These are phyloP conservation scores for Plodia interpunctella DNA, from an alignment of 1,140 invertebrate genomes.

Conservation along the genomic window DNA sequence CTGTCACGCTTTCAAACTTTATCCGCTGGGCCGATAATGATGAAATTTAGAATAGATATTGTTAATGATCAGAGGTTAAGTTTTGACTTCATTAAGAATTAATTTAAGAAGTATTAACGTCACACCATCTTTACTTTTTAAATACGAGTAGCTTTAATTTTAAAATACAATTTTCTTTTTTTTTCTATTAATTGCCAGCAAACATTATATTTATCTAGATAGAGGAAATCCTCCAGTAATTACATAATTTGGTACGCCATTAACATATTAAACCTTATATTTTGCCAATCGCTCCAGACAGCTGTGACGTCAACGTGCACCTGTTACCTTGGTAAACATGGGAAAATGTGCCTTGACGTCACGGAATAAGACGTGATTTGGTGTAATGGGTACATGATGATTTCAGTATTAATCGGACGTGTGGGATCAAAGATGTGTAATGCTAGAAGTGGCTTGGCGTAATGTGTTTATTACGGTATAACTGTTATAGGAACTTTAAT, in stretches of 20 bases:
- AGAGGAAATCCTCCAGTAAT: too few relatives aligned
- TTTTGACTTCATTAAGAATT: too few relatives aligned
- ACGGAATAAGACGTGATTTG: neutral
- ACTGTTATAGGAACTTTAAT: neutral
- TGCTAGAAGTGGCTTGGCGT: neutral
- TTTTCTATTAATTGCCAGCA: too few relatives aligned
- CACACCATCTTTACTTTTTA: too few relatives aligned
- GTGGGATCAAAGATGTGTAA: slow-evolving; percentile 3
- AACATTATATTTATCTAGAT: too few relatives aligned
- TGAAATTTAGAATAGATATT: too few relatives aligned
- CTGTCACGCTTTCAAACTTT: too few relatives aligned
- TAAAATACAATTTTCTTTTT: too few relatives aligned
- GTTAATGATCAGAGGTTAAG: too few relatives aligned
- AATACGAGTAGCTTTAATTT: too few relatives aligned
- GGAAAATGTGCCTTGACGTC: slow-evolving; percentile 6
- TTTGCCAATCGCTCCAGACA: slow-evolving; percentile 4
- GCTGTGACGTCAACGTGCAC: slow-evolving; percentile 5
- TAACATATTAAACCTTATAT: neutral
- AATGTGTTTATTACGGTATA: neutral
- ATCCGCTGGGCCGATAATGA: too few relatives aligned
- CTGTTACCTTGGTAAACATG: neutral
- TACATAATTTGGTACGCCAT: neutral
- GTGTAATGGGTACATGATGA: slow-evolving; percentile 2
- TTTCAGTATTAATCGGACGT: slow-evolving; percentile 8
- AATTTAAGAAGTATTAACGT: too few relatives aligned